phyloP scores from a whole-genome alignment of 2,888 invertebrate species.

The Lysandra bellargus region DNA sequence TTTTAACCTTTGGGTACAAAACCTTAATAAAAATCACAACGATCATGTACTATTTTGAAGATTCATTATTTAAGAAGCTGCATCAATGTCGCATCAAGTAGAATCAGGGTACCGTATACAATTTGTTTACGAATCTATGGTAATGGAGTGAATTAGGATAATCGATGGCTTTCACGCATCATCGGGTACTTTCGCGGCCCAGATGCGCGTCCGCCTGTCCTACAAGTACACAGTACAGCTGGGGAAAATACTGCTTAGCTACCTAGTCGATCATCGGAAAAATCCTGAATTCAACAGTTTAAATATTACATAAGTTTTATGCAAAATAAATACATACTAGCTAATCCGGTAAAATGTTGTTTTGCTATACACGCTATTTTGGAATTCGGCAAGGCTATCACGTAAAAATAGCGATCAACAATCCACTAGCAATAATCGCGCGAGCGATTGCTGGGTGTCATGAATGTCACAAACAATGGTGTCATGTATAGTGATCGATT shows the following conservation, averaged over 20 bases:
- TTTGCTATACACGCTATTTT: too few species aligned
- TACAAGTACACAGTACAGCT: slow-evolving; percentile 11
- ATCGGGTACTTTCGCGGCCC: slow-evolving; percentile 37
- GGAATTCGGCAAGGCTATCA: too few species aligned
- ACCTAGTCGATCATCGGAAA: background rate
- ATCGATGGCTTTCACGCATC: slow-evolving; percentile 36
- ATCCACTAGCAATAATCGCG: too few species aligned
- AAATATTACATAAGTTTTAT: too few species aligned
- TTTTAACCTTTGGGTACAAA: background rate
- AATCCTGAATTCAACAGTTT: too few species aligned
- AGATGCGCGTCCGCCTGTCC: slow-evolving; percentile 34
- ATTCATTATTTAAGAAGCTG: background rate
- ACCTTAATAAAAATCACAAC: background rate
- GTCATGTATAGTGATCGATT: too few species aligned
- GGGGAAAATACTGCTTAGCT: background rate
- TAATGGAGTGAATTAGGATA: slow-evolving; percentile 29
- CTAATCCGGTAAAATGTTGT: too few species aligned
- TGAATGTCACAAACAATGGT: too few species aligned
- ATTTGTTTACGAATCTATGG: slow-evolving; percentile 24
- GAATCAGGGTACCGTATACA: background rate
- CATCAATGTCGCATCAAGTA: background rate
- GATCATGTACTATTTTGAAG: background rate
- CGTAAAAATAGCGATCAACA: too few species aligned
- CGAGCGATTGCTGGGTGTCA: too few species aligned
- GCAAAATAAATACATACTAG: too few species aligned